Conservation (phyloP, 2,888 invertebrate genomes). For the Erannis defoliaria region DNA sequence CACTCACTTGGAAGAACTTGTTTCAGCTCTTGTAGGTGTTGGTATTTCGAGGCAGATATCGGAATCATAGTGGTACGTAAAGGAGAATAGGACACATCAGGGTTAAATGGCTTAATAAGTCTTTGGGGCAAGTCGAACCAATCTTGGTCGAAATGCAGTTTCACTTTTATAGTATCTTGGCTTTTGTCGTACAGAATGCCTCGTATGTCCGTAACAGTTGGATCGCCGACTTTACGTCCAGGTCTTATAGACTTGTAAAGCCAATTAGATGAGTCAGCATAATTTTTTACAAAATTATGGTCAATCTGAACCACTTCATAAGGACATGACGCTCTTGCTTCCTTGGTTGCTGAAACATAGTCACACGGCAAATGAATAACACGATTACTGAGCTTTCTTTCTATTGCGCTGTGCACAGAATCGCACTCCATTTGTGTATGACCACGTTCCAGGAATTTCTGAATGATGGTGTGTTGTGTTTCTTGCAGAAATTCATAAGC, state of each 20-base stretch:
- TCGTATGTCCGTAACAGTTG: constrained; percentile 10
- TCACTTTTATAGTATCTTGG: constrained; percentile 1
- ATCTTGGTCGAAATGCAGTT: background rate
- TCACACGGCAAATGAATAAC: background rate
- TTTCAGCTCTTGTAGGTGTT: background rate
- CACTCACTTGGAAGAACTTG: background rate
- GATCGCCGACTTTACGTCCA: constrained; percentile 18
- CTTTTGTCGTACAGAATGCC: constrained; percentile 7
- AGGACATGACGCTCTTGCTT: constrained; percentile 1
- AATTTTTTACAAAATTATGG: background rate
- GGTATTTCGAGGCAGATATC: background rate
- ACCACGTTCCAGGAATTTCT: constrained; percentile 44
- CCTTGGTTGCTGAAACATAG: constrained; percentile 1
- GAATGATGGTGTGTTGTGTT: constrained; percentile 35
- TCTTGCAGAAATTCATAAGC: background rate
- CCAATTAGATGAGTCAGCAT: constrained; percentile 4
- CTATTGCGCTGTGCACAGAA: too few species aligned
- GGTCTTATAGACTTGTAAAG: constrained; percentile 10
- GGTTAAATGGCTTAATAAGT: background rate
- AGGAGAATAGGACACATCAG: background rate
- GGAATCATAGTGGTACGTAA: background rate
- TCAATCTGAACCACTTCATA: background rate
- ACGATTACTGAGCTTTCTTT: background rate
- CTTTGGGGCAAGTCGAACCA: background rate
- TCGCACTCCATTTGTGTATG: background rate